Base-by-base conservation (phyloP, 2,797 vertebrate genomes). In the Fringilla coelebs region DNA sequence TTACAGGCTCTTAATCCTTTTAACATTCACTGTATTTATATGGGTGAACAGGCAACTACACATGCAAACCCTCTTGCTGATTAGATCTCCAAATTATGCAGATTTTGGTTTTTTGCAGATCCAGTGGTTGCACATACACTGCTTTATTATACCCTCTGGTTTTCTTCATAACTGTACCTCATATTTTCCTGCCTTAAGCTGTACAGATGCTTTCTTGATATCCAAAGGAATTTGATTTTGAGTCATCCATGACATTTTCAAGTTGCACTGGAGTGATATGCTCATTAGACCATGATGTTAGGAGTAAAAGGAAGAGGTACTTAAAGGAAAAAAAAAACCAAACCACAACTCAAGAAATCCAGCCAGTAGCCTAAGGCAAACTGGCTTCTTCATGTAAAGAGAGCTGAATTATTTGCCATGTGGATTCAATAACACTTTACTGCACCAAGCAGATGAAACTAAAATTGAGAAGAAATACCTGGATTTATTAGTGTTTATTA, bases 11-110 rank as follows among this genome's bases (percentile, higher is more conserved):
- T 54, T 82, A 49, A 70, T 71, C 51, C 40, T 58, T 70, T 70
- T 78, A 25, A 19, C 2, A 4, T 46, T 66, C 67, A 21, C 73
- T 67, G 43, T 26, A 43, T 79, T 84, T 88, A 32, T 73, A 73
- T 28, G 77, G 34, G 20, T 46, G 83, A 94, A 55, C 58, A 85
- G 82, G 79, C 70, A 94, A 46, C 52, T 84, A 49, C 85, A 94
- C 36, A 93, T 46, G 40, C 90, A 94, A 88, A 66, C 38, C 81
- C 45, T 32, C 62, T 55, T 78, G 73, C 73, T 65, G 74, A 94
- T 93, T 79, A 88, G 17, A 95, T 94, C 89, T 88, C 74, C 77
- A 88, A 79, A 82, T 96, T 90, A 96, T 61, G 88, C 89, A 94
- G 80, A 90, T 86, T 49, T 70, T 2, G 31, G 2, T 19, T 81